Percentiles rank a stretch among this genome's conserved stretches.
phyloP scores from a whole-genome alignment of 2,797 vertebrate genomes.

The Kryptolebias ocellatus region DNA sequence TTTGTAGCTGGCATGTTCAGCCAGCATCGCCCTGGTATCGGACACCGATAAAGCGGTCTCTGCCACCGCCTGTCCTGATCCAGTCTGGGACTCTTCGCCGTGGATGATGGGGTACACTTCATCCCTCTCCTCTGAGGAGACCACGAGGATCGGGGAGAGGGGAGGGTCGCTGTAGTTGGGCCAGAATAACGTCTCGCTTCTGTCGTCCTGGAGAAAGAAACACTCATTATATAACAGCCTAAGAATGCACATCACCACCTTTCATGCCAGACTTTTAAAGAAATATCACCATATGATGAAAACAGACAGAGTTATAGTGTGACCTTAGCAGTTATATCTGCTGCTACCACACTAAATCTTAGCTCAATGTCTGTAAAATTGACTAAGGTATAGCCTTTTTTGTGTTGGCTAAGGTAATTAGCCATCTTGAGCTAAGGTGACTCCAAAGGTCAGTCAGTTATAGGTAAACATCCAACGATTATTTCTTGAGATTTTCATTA shows the following conservation, averaged over 20 bases:
- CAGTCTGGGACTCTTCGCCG: neutral
- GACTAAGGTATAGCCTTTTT: too few species aligned
- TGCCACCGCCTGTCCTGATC: neutral
- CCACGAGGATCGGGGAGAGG: constrained; percentile 80
- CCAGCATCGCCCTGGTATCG: neutral
- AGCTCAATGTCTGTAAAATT: too few species aligned
- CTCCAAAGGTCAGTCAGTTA: too few species aligned
- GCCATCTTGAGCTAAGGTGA: too few species aligned
- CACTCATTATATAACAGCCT: neutral
- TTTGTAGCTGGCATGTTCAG: constrained; percentile 76
- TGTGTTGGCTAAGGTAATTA: too few species aligned
- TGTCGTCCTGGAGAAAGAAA: constrained; percentile 62
- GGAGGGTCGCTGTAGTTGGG: constrained; percentile 77
- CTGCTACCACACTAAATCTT: too few species aligned
- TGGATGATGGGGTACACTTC: constrained; percentile 57
- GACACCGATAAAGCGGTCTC: neutral
- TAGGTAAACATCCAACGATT: too few species aligned
- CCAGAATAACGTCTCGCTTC: constrained; percentile 39
- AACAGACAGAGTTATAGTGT: too few species aligned
- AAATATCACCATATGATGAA: too few species aligned
- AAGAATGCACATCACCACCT: neutral
- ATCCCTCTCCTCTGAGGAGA: constrained; percentile 56
- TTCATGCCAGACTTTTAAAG: too few species aligned
- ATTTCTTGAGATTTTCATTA: too few species aligned
- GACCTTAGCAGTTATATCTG: too few species aligned